Evolutionary conservation across 2,113 vertebrate genomes (phyloP), one percentile per base, ranked within the genome.

Genomic region (Aplodontia rufa): DNA sequence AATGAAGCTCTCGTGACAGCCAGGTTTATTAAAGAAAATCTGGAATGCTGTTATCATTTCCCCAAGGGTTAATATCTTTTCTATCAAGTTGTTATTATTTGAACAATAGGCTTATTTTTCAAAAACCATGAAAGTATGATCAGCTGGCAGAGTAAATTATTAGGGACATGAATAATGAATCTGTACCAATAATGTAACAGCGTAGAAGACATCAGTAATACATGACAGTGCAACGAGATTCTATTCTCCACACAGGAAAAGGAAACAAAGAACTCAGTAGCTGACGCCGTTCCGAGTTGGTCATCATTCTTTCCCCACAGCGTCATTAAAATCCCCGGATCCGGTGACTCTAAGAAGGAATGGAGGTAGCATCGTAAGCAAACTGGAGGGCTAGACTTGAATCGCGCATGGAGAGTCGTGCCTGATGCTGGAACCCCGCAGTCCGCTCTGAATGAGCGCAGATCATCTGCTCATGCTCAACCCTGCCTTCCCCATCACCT

Each of bases 61-160:
- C 84, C 51, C 53, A 91, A 60, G 20, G 49, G 6, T 37, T 60
- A 45, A 26, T 55, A 91, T 14, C 11, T 92, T 84, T 89, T 83
- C 30, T 42, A 72, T 40, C 64, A 71, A 69, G 6, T 40, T 66
- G 58, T 40, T 87, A 55, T 71, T 69, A 47, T 87, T 91, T 96
- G 26, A 89, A 90, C 75, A 42, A 88, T 30, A 68, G 14, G 30
- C 9, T 51, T 92, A 51, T 42, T 85, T 95, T 75, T 85, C 40
- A 68, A 95, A 97, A 96, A 40, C 14, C 26, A 94, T 45, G 60
- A 95, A 92, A 88, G 84, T 80, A 93, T n/a, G 40, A 80, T 22
- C 22, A 72, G 75, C 8, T 47, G 28, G 81, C 60, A 68, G 24
- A 1, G 45, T 20, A 49, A 80, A 62, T 89, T 74, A 88, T 64